Evolutionary conservation across 2,113 vertebrate genomes (phyloP), one percentile per base, ranked within the genome.

Genomic region (Rhea americana): DNA sequence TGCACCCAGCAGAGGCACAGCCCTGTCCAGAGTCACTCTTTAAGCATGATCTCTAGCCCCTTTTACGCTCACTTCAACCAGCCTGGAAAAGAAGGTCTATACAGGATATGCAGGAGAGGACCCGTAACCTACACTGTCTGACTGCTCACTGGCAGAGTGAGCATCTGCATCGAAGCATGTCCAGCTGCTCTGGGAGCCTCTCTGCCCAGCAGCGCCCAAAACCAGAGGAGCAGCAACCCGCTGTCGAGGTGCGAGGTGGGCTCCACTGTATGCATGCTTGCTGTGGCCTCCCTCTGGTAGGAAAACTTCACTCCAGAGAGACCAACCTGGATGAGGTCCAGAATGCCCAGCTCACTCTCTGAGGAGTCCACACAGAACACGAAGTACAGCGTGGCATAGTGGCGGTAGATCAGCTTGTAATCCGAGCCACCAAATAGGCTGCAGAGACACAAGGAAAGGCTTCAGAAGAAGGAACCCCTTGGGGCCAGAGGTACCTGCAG

Each of bases 321-420:
- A 95, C 96, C 2, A 74, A 99, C 99, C 99, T 99, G 99, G 91
- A 99, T 99, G 82, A 99, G 98, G 97, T 99, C 99, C 96, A 99
- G 97, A 93, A 99, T 99, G 82, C 99, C 99, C 26, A 99, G 98
- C 92, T 99, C 99, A 5, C 99, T 99, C 97, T 99, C 99, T 15
- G 98, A 99, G 0, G 99, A 99, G 96, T 99, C 99, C 96, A 99
- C 99, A 32, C 99, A 99, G 97, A 99, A 99, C 37, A 99, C 98
- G 77, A 99, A 99, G 97, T 99, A 99, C 19, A 99, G 97, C 3
- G 99, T 99, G 17, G 99, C 98, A 26, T 99, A 99, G 94, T 99
- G 98, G 11, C 98, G 97, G 96, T 99, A 99, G 82, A 99, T 99
- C 96, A 99, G 96, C 94, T 99, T 99, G 98, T 98, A 99, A 95